Evolutionary conservation across 2,113 vertebrate species (phyloP).

Genomic region (Eurypyga helias): DNA sequence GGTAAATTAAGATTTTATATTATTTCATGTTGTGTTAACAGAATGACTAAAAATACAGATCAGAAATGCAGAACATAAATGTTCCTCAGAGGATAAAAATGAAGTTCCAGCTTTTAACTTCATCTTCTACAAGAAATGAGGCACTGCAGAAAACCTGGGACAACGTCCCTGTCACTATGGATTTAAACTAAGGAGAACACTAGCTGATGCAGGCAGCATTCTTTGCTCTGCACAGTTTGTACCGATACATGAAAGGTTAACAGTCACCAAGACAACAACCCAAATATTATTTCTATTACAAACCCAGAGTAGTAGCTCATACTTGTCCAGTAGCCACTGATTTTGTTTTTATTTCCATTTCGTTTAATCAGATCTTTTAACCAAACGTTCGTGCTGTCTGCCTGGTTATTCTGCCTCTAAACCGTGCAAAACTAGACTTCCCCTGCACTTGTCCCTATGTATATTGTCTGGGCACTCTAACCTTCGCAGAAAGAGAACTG

Average conservation of each 20-base stretch:
- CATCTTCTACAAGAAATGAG: background rate
- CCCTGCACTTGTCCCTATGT: background rate
- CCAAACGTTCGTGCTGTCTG: background rate
- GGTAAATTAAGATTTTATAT: background rate
- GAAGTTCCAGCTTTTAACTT: background rate
- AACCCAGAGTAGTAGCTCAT: slow-evolving; percentile 28
- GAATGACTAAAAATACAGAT: background rate
- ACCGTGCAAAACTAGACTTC: background rate
- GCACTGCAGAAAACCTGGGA: background rate
- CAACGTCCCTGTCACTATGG: background rate
- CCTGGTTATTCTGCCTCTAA: background rate
- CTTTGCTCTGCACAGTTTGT: slow-evolving; percentile 37
- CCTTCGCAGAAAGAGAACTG: background rate
- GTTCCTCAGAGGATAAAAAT: background rate
- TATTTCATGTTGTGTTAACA: background rate
- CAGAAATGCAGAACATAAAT: background rate
- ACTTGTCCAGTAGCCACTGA: slow-evolving; percentile 44
- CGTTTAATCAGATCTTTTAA: background rate
- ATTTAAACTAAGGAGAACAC: background rate
- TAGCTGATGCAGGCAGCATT: background rate
- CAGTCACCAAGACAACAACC: slow-evolving; percentile 42
- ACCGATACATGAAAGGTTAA: slow-evolving; percentile 14
- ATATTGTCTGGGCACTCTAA: background rate
- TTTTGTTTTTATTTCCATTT: background rate
- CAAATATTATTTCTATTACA: slow-evolving; percentile 53